Evolutionary conservation across 2,888 invertebrate species (phyloP).

Genomic region (Tetropium fuscum): DNA sequence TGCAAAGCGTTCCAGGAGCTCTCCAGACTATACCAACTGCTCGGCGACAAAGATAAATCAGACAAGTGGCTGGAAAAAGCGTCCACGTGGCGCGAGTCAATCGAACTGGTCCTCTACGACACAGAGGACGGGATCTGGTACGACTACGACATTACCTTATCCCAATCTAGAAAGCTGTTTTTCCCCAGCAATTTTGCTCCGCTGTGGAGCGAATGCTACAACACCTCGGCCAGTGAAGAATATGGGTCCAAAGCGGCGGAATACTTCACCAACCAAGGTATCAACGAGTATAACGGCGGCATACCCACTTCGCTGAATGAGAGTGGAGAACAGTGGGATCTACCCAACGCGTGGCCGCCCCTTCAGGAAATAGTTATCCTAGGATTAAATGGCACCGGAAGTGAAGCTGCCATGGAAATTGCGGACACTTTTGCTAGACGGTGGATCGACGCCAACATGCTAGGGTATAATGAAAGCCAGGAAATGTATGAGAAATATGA

Average conservation of each 20-base stretch:
- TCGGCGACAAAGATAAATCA: background rate
- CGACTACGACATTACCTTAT: background rate
- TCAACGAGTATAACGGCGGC: background rate
- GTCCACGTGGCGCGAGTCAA: background rate
- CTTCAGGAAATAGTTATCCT: conserved; percentile 78
- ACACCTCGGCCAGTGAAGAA: background rate
- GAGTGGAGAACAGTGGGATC: conserved; percentile 83
- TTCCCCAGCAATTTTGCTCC: background rate
- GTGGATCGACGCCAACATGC: background rate
- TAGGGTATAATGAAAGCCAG: background rate
- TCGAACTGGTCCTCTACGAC: background rate
- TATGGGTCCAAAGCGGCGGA: background rate
- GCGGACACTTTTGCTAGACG: background rate
- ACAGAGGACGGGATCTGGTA: background rate
- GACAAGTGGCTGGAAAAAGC: background rate
- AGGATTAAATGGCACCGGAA: background rate
- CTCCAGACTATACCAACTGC: background rate
- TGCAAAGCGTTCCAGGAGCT: background rate
- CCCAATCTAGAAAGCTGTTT: background rate
- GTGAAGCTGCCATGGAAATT: background rate
- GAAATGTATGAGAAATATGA: conserved; percentile 10
- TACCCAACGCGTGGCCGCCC: conserved; percentile 89
- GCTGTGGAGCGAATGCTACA: background rate
- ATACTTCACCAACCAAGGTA: background rate
- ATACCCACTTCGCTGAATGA: conserved; percentile 49